Conservation (phyloP, 2,113 vertebrate genomes). For the Reinhardtius hippoglossoides region DNA sequence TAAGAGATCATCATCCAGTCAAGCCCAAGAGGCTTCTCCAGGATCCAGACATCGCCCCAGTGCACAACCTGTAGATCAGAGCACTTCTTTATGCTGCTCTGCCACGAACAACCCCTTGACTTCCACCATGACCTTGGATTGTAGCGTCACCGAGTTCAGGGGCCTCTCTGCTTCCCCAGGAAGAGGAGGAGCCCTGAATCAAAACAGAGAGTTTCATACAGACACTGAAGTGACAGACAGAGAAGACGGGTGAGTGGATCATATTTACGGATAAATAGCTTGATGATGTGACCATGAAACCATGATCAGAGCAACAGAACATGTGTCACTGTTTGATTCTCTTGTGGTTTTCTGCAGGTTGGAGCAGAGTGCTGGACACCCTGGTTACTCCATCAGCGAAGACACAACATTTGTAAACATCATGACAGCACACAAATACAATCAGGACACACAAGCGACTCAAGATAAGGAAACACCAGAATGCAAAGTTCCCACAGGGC, state of each 20-base stretch:
- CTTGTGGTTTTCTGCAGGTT: slow-evolving; percentile 21
- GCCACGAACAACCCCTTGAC: background rate
- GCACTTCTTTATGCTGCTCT: background rate
- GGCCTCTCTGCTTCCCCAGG: background rate
- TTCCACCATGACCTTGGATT: background rate
- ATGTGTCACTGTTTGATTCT: background rate
- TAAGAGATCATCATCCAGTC: background rate
- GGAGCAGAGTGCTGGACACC: slow-evolving; percentile 8
- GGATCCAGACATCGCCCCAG: too few relatives aligned
- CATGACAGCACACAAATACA: background rate
- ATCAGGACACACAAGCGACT: background rate
- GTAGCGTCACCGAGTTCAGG: background rate
- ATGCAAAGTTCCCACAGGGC: background rate
- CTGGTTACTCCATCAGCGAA: slow-evolving; percentile 27
- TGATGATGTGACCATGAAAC: background rate
- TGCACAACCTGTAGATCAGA: background rate
- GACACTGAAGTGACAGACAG: background rate
- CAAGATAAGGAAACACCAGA: background rate
- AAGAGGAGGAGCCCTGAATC: background rate
- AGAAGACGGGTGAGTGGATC: slow-evolving; percentile 28
- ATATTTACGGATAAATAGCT: background rate
- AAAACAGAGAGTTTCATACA: background rate
- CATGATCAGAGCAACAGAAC: background rate
- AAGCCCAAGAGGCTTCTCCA: background rate
- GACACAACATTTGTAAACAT: slow-evolving; percentile 2